A percentile compares a stretch with the other conserved stretches of the same genome.
phyloP scores from a whole-genome alignment of 1,140 invertebrate species.

The Venustaconcha ellipsiformis region DNA sequence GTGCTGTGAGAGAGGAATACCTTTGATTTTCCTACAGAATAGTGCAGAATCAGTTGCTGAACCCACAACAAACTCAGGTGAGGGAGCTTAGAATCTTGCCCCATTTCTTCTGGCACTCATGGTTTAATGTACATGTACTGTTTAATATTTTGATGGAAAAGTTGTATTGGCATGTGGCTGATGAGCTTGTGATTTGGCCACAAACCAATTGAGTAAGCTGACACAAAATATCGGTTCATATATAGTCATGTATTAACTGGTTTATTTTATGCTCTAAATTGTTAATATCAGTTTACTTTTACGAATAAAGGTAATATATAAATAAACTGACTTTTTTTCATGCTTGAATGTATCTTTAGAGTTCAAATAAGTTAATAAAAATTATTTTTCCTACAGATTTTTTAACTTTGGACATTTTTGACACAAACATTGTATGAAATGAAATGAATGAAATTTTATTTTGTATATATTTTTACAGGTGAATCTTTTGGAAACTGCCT shows the following conservation, averaged over 20 bases:
- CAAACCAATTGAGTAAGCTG: too few species aligned
- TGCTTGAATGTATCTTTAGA: too few species aligned
- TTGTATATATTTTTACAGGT: constrained; percentile 28
- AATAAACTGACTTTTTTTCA: too few species aligned
- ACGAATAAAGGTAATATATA: too few species aligned
- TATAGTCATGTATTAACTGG: too few species aligned
- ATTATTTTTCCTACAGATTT: not conserved
- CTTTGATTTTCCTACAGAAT: constrained; percentile 95
- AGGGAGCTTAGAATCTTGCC: not conserved
- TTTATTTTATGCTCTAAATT: too few species aligned
- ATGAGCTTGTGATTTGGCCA: not conserved
- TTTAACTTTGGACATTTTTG: not conserved
- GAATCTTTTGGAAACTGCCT: constrained; percentile 41
- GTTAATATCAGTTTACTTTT: too few species aligned
- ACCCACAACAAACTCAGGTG: not conserved
- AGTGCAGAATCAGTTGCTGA: constrained; percentile 73
- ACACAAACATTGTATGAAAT: not conserved
- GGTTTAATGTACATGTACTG: not conserved
- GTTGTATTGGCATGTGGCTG: not conserved
- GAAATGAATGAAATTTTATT: not conserved
- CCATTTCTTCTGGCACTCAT: not conserved
- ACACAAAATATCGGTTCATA: too few species aligned
- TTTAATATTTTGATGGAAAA: not conserved
- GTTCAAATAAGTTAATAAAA: too few species aligned
- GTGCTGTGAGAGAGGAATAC: constrained; percentile 93